Evolutionary conservation across 1,140 invertebrate genomes (phyloP), one percentile per base, ranked within the genome.

Genomic region (Steinernema khuongi): DNA sequence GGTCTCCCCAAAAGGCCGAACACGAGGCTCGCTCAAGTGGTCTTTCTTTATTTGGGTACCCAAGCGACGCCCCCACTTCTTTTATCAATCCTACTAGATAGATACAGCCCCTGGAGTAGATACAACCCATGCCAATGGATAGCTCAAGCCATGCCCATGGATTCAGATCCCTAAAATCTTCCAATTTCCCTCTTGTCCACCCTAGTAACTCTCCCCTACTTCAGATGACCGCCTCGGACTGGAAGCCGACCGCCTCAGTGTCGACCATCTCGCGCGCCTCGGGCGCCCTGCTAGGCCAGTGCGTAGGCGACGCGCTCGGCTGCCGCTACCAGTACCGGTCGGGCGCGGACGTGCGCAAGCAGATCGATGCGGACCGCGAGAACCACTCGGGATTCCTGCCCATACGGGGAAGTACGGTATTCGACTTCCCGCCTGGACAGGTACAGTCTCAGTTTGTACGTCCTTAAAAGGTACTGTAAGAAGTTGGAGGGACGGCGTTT

Each of bases 361-460:
- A 72, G 31, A 72, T 72, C 31, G 31, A 32, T 0, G 41, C 71
- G 0, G 71, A 72, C 33, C 71, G 41, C n/a, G 71, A 72, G 22
- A 44, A 43, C 32, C 43, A 67, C 18, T 66, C 44, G 26, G 31
- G 66, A 30, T 72, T 72, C 41, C 41, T 72, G 43, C 71, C 71
- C 1, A 50, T 72, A 66, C 71, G 71, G 31, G 71, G 71, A 29
- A 41, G 31, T 22, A 31, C 71, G 28, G 71, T 72, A 30, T 72
- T 72, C 41, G 71, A 72, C 44, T 72, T 72, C 60, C 71, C 71
- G 26, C 71, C 71, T 31, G 71, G 71, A 72, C 71, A 72, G 71
- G 71, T 72, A 72, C 31, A 67, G 71, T 26, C 31, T 70, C 69
- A 36, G 69, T 19, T 36, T n/a, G 31, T 70, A 4, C 19, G 18